Evolutionary conservation across 1,140 invertebrate genomes (phyloP), one percentile per base, ranked within the genome.

Genomic region (Drosophila sturtevanti): DNA sequence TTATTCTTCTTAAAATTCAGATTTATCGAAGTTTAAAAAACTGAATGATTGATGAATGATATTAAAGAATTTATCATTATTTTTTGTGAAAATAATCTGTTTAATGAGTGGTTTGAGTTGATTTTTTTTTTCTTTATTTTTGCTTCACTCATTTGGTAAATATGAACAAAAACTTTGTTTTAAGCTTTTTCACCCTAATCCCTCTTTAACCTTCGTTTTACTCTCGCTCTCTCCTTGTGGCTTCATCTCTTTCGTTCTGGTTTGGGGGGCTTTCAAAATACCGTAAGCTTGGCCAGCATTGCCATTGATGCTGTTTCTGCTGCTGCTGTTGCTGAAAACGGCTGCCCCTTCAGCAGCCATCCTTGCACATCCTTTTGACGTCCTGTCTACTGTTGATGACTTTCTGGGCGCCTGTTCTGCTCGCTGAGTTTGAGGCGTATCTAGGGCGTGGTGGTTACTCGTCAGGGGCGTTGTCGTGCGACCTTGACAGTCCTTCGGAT

Each of bases 361-460:
- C 65, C 24, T 12, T 24, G 37, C 48, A 38, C 18, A 52, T 22
- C 52, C 48, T 44, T 41, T 52, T 22, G 37, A 21, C 31, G 51
- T 77, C 38, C 62, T 77, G 41, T 9, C 54, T n/a, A 37, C 63
- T 12, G 51, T 38, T 34, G n/a, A 14, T 2, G 12, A 18, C n/a
- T 56, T 78, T 48, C 79, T 82, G 85, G 27, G 71, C 77, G 59
- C 85, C 84, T 87, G 77, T 60, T 89, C 61, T 51, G 31, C 68
- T 68, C 59, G 82, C 76, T 82, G 79, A 77, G 77, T 86, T 87
- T 89, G 85, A 87, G 85, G 85, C 85, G 85, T 89, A 89, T 89
- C 85, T 89, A 84, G 69, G 85, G 85, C 85, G 85, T 89, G 85
- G 85, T 89, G 85, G 82, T 72, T 79, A 63, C 41, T 72, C 61